Percentiles rank a stretch among this genome's conserved stretches.
These are phyloP conservation scores for Leuciscus idus DNA, from an alignment of 2,113 vertebrate species.

Conservation along the genomic window DNA sequence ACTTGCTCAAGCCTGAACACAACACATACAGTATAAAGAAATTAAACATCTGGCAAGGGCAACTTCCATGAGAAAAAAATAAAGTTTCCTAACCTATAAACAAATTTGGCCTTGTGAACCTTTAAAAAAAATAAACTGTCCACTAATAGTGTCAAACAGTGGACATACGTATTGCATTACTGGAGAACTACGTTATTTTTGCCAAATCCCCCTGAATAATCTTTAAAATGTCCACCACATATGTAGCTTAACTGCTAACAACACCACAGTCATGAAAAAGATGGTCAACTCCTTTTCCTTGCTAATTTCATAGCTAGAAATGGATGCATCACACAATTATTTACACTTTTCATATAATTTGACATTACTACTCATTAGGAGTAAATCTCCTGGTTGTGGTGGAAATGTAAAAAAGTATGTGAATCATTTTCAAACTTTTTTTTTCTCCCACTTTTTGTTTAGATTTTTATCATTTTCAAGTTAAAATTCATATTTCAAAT, in stretches of 20 bases:
- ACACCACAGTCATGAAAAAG: neutral
- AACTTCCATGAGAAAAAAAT: neutral
- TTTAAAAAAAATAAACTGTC: neutral
- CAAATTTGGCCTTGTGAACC: neutral
- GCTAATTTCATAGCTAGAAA: neutral
- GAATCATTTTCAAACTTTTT: neutral
- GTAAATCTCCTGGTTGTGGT: neutral
- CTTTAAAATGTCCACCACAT: neutral
- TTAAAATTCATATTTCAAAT: too few species aligned
- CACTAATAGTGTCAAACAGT: too few species aligned
- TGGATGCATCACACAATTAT: neutral
- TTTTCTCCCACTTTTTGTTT: too few species aligned
- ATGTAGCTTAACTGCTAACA: neutral
- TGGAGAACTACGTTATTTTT: neutral
- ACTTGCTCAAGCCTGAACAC: slow-evolving; percentile 84
- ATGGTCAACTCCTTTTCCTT: neutral
- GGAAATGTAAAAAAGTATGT: neutral
- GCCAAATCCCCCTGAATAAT: neutral
- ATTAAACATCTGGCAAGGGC: neutral
- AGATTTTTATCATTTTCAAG: too few species aligned
- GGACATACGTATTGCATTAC: too few species aligned
- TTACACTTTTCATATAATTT: neutral
- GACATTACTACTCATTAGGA: neutral
- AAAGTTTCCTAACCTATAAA: neutral
- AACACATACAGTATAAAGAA: slow-evolving; percentile 25